These are phyloP conservation scores for Carassius auratus DNA, from an alignment of 2,113 vertebrate genomes.

Conservation along the genomic window DNA sequence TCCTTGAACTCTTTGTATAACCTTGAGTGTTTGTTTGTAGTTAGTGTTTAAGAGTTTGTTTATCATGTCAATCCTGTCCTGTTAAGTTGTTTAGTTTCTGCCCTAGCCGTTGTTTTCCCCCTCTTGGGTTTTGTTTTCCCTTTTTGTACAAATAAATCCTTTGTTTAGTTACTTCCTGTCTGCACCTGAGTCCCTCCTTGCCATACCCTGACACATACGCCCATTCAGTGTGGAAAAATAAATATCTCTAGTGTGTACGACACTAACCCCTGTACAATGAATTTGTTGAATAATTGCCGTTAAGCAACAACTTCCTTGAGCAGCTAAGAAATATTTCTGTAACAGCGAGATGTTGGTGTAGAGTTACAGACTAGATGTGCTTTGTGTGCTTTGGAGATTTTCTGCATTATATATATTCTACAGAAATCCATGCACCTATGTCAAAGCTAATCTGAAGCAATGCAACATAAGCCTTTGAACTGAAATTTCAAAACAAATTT, in stretches of 20 bases:
- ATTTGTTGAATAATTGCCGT: not conserved
- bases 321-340: not conserved
- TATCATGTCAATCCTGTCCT: no score
- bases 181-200: no score
- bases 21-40: no score
- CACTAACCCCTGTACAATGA: not conserved
- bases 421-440: not conserved
- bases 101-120: no score
- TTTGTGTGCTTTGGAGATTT: not conserved
- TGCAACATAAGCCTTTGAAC: not conserved
- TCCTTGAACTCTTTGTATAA: no score
- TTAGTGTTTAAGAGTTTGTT: no score
- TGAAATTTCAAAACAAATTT: not conserved
- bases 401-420: no score
- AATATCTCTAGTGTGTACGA: not conserved
- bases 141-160: no score
- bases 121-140: no score
- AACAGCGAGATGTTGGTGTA: not conserved
- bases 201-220: no score
- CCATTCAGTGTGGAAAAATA: not conserved
- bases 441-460: not conserved
- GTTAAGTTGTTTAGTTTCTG: no score
- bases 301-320: constrained; percentile 7
- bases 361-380: not conserved
- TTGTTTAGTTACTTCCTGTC: no score